Conservation (phyloP, 2,797 vertebrate species). For the Macrochelys suwanniensis region DNA sequence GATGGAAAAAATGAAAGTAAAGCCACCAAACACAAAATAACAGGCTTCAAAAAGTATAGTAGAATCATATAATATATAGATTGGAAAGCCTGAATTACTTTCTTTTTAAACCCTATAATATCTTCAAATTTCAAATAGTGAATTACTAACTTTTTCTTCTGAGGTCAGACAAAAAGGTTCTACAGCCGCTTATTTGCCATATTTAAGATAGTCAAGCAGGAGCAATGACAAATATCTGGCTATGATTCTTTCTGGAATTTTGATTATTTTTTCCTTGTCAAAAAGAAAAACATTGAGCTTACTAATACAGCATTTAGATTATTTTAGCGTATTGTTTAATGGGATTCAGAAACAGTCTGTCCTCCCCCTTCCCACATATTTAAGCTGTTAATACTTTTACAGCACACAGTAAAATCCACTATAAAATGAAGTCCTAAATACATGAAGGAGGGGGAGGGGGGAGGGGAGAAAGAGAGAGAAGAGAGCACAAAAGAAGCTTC, state of each 20-base stretch:
- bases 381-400: constrained; percentile 67
- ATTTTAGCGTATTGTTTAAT: constrained; percentile 43
- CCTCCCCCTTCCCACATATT: constrained; percentile 52
- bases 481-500: not conserved
- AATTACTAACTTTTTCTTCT: constrained; percentile 78
- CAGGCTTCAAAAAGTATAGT: constrained; percentile 47
- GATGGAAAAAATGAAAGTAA: not conserved
- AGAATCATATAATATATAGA: constrained; percentile 42
- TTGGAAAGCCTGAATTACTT: constrained; percentile 58
- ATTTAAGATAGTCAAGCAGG: constrained; percentile 75
- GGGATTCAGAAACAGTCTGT: constrained; percentile 57
- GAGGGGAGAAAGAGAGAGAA: not conserved
- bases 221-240: constrained; percentile 83
- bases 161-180: constrained; percentile 77
- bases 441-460: not conserved
- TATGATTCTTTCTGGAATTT: constrained; percentile 81
- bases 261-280: constrained; percentile 77
- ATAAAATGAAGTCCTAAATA: constrained; percentile 1
- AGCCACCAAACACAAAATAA: constrained; percentile 67
- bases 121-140: constrained; percentile 54
- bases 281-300: constrained; percentile 68
- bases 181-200: constrained; percentile 73
- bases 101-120: constrained; percentile 60
- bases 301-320: constrained; percentile 29
- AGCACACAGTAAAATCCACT: constrained; percentile 9